These are phyloP conservation scores for Onychomys leucogaster DNA, from an alignment of 2,797 vertebrate genomes.

Conservation along the genomic window DNA sequence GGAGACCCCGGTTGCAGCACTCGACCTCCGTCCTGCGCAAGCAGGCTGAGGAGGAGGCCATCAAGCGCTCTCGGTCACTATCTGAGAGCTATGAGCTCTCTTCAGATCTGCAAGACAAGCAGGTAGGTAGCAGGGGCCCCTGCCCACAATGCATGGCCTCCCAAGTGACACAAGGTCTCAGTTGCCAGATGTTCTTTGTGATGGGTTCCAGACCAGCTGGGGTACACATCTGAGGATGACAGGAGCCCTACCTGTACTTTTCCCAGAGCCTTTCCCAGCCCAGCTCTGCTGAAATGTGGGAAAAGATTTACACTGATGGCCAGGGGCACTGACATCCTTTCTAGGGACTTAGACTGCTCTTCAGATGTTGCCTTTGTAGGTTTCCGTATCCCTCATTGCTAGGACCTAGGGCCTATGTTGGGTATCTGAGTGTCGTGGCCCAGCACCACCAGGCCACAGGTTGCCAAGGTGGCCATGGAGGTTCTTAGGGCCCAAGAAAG, in stretches of 20 bases:
- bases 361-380: background rate
- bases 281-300: background rate
- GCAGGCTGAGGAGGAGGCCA: conserved; percentile 98
- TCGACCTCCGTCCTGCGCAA: conserved; percentile 97
- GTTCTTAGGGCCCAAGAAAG: background rate
- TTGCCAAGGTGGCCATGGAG: background rate
- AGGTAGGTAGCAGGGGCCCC: conserved; percentile 4
- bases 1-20: conserved; percentile 95
- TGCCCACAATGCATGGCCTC: background rate
- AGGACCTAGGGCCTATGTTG: too few relatives aligned
- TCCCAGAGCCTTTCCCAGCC: background rate
- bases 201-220: background rate
- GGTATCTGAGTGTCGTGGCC: background rate
- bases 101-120: conserved; percentile 97
- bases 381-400: background rate
- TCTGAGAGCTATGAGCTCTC: conserved; percentile 99
- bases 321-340: background rate
- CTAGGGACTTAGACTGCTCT: background rate
- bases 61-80: conserved; percentile 96
- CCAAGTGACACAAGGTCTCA: background rate
- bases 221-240: background rate
- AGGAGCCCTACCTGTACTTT: background rate
- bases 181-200: background rate
- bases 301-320: background rate
- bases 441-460: background rate